Percentiles rank a stretch among this genome's conserved stretches.
These are phyloP conservation scores for Luscinia megarhynchos DNA, from an alignment of 2,797 vertebrate species.

Conservation along the genomic window DNA sequence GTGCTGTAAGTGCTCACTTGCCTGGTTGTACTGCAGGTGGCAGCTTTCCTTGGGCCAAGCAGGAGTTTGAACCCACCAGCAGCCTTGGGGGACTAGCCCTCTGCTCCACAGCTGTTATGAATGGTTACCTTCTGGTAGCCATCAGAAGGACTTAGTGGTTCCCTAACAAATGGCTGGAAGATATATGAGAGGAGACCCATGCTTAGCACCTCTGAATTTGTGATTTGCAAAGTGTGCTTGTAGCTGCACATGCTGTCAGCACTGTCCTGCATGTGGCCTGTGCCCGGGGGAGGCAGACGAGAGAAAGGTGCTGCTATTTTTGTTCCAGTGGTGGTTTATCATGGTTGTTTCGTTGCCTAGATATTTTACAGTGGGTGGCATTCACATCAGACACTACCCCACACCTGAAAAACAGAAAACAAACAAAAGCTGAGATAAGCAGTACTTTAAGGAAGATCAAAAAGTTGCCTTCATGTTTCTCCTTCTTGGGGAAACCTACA, in stretches of 20 bases:
- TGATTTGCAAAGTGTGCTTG: background rate
- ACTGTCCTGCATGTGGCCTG: background rate
- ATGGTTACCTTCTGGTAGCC: background rate
- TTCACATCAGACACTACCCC: slow-evolving; percentile 32
- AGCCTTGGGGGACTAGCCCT: background rate
- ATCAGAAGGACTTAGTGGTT: background rate
- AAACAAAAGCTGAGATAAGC: slow-evolving; percentile 61
- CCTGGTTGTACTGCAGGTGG: rapidly evolving
- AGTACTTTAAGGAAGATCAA: slow-evolving; percentile 38
- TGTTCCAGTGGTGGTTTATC: background rate
- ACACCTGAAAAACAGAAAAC: slow-evolving; percentile 45
- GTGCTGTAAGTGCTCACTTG: background rate
- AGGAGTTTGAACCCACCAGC: background rate
- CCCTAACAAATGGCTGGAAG: background rate
- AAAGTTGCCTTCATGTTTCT: slow-evolving; percentile 31
- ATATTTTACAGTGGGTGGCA: slow-evolving; percentile 46
- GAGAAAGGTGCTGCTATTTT: slow-evolving; percentile 41
- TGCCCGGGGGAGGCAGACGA: background rate
- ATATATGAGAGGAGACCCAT: background rate
- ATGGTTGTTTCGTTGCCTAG: background rate
- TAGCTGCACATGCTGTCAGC: background rate
- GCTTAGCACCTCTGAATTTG: background rate
- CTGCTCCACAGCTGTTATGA: background rate
- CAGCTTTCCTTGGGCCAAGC: background rate
- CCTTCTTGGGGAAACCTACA: background rate